Percentiles rank a stretch among this genome's conserved stretches.
These are phyloP conservation scores for Podargus strigoides DNA, from an alignment of 2,797 vertebrate species.

Conservation along the genomic window DNA sequence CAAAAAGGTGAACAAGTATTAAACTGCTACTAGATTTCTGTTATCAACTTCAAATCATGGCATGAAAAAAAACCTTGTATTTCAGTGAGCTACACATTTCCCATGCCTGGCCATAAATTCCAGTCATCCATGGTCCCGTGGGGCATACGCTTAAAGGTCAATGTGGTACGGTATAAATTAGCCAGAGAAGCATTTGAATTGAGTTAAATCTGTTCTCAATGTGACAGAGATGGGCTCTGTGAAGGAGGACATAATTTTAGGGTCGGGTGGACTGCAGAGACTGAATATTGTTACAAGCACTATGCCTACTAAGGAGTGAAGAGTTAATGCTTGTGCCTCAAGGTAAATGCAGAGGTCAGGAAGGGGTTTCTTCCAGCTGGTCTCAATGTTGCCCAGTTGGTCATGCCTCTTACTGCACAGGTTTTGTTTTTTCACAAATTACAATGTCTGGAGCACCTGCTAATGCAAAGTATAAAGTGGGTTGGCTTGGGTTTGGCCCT, in stretches of 20 bases:
- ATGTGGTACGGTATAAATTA: conserved; percentile 60
- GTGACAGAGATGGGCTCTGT: background rate
- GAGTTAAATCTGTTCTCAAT: conserved; percentile 23
- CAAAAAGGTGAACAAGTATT: conserved; percentile 24
- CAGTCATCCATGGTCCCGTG: background rate
- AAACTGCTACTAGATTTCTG: conserved; percentile 15
- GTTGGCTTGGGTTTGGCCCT: background rate
- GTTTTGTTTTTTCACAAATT: background rate
- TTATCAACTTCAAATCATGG: conserved; percentile 36
- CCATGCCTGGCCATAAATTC: conserved; percentile 57
- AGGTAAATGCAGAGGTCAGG: background rate
- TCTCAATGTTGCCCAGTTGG: background rate
- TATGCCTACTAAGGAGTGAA: background rate
- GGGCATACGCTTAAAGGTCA: conserved; percentile 65
- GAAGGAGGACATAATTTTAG: background rate
- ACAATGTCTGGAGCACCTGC: background rate
- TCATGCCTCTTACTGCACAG: background rate
- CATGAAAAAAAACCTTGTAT: background rate
- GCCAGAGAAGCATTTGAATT: background rate
- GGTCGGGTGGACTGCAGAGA: background rate
- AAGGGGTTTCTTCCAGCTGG: background rate
- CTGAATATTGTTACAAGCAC: background rate
- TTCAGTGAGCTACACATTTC: conserved; percentile 42
- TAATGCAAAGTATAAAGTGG: background rate
- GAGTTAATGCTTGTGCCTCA: background rate